phyloP scores from a whole-genome alignment of 2,113 vertebrate species.

The Elgaria multicarinata region DNA sequence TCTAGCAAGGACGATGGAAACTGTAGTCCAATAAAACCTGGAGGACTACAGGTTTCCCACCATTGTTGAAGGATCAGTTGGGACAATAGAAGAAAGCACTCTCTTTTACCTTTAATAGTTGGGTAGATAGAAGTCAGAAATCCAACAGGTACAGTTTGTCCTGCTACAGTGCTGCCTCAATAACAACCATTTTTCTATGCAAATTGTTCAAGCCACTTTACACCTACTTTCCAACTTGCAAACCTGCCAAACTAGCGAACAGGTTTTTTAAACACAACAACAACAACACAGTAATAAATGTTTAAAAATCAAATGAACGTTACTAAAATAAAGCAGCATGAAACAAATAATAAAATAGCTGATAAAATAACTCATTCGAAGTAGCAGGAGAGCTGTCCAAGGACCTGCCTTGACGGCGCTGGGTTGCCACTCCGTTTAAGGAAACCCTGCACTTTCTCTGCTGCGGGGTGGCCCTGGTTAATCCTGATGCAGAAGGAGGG shows the following conservation, averaged over 20 bases:
- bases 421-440: too few species aligned
- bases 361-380: not conserved
- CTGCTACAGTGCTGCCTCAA: too few species aligned
- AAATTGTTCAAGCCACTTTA: not conserved
- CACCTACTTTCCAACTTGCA: not conserved
- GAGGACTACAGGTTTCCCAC: not conserved
- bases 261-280: not conserved
- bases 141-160: not conserved
- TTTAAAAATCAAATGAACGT: not conserved
- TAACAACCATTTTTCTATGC: too few species aligned
- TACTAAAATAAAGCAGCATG: not conserved
- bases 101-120: not conserved
- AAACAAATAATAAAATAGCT: not conserved
- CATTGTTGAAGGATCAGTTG: not conserved
- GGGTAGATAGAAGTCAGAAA: not conserved
- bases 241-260: not conserved
- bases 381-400: not conserved
- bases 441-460: too few species aligned
- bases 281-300: too few species aligned
- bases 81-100: not conserved
- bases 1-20: too few species aligned
- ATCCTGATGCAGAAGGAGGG: too few species aligned
- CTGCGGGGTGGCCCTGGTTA: too few species aligned
- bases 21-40: not conserved
- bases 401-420: too few species aligned